A percentile compares a stretch with the other conserved stretches of the same genome.
Evolutionary conservation across 2,888 invertebrate species (phyloP).

Genomic region (Diogma glabrata): DNA sequence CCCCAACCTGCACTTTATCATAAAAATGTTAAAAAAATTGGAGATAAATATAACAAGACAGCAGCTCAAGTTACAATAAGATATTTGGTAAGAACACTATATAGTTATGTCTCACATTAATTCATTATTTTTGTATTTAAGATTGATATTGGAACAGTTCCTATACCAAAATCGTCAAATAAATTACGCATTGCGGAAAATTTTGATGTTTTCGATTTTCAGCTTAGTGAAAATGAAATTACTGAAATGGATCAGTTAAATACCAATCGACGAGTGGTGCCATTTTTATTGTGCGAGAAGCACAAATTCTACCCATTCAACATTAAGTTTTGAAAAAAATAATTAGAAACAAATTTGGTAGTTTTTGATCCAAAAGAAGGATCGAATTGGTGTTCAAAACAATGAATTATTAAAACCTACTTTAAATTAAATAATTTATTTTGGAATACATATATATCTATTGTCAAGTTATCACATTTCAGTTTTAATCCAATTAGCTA

Average conservation of each 20-base stretch:
- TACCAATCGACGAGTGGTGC: conserved; percentile 23
- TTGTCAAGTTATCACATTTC: no score
- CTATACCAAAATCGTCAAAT: conserved; percentile 48
- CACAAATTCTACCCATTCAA: conserved; percentile 17
- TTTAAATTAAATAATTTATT: neutral
- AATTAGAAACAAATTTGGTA: no score
- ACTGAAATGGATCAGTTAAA: conserved; percentile 40
- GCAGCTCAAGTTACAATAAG: conserved; percentile 50
- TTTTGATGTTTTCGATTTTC: conserved; percentile 46
- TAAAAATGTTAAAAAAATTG: conserved; percentile 38
- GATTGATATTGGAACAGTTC: conserved; percentile 42
- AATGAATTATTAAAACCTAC: no score
- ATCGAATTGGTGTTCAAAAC: no score
- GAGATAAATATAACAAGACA: conserved; percentile 49
- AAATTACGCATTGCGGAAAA: conserved; percentile 41
- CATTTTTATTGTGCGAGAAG: conserved; percentile 22
- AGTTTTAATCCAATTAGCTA: conserved; percentile 13
- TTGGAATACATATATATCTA: neutral
- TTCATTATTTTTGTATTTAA: conserved; percentile 27
- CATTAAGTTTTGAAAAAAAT: conserved; percentile 16
- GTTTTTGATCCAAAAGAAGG: no score
- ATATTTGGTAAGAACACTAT: conserved; percentile 55
- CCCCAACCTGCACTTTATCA: conserved; percentile 24
- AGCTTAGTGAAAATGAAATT: conserved; percentile 40
- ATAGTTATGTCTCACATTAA: no score